Evolutionary conservation across 2,888 invertebrate genomes (phyloP), one percentile per base, ranked within the genome.

Genomic region (Deladenus siricidicola): DNA sequence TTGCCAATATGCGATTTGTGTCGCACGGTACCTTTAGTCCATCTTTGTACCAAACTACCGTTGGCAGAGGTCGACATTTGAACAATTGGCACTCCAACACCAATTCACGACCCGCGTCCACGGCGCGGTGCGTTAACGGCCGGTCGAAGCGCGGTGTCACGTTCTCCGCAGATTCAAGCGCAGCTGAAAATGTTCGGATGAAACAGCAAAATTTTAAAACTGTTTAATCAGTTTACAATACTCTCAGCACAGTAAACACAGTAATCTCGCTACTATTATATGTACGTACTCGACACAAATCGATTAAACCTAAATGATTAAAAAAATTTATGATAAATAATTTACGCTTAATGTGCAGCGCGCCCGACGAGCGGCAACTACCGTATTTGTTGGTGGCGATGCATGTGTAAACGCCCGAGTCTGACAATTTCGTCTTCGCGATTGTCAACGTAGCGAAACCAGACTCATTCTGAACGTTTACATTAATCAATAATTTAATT

Each of bases 391-490:
- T 98, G 69, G 87, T 88, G 23, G 94, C 96, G 47, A 89, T 85
- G 81, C 94, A 96, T 43, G 86, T 86, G 82, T 96, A 99, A 80
- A 89, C 90, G 69, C 96, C 98, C 67, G 91, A 90, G 84, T 99
- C 96, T 61, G 87, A 87, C 0, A 90, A 88, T 76, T 88, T 87
- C 80, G 92, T 92, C 81, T 89, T 89, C 63, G 89, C 85, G 72
- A 98, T 91, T 83, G 94, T 94, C 83, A 98, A 86, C 0, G 92
- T 90, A 55, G 94, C 89, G 48, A 99, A 92, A 71, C 98, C 98
- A 80, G 78, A 72, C 34, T 77, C 76, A 53, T 63, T 70, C 58
- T 72, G 50, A 17, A 64, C n/a, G n/a, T n/a, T n/a, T n/a, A n/a
- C n/a, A n/a, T n/a, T n/a, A n/a, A n/a, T n/a, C n/a, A n/a, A n/a